These are phyloP conservation scores for Drosophila paucipuncta DNA, from an alignment of 2,888 invertebrate species.

Conservation along the genomic window DNA sequence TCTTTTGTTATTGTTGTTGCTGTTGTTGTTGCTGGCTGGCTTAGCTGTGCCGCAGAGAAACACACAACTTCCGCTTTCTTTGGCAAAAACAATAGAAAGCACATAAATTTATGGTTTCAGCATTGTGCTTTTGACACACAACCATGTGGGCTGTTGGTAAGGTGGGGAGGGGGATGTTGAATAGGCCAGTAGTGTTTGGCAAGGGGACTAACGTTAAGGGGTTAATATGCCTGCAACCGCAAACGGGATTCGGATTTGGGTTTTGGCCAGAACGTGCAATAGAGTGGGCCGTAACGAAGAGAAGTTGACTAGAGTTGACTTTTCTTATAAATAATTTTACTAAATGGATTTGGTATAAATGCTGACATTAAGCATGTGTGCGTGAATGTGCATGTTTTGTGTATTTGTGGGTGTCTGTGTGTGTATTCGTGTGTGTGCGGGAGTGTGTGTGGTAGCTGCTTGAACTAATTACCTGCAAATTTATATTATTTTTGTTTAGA, in stretches of 20 bases:
- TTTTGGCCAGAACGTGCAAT: conserved; percentile 33
- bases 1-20: conserved; percentile 30
- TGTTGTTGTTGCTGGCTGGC: conserved; percentile 34
- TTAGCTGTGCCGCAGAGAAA: conserved; percentile 65
- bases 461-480: conserved; percentile 79
- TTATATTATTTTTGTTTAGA: conserved; percentile 53
- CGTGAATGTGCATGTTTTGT: conserved; percentile 10
- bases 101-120: conserved; percentile 82
- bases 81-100: conserved; percentile 81
- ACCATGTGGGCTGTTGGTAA: conserved; percentile 40
- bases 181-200: neutral
- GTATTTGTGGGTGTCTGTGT: neutral
- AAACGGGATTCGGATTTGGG: conserved; percentile 68
- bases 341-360: conserved; percentile 80
- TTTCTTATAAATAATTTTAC: conserved; percentile 80
- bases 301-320: conserved; percentile 48
- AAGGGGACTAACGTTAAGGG: conserved; percentile 67
- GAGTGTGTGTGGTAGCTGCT: conserved; percentile 60
- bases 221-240: conserved; percentile 81
- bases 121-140: conserved; percentile 81
- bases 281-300: neutral
- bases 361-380: conserved; percentile 57
- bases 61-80: conserved; percentile 80
- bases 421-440: neutral
- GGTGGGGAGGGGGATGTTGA: neutral